Base-by-base conservation (phyloP, 2,797 vertebrate species). In the Heteromormyrus szaboi region DNA sequence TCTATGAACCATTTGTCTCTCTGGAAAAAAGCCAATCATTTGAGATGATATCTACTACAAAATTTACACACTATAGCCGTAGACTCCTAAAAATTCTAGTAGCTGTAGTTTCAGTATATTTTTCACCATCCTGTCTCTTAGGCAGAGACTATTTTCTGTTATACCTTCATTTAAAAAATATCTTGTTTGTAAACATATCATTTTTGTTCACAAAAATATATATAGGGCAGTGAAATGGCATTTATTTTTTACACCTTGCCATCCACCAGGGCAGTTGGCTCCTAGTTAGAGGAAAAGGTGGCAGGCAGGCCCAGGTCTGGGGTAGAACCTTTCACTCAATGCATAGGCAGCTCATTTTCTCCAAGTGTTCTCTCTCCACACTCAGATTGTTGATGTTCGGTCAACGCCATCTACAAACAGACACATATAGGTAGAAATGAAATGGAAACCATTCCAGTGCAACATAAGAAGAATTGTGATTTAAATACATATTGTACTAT, bases 311-410 rank as follows among this genome's bases (percentile, higher is more conserved):
- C 62, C 62, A 65, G 93, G 94, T 92, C 91, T 92, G 90, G 22
- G 89, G 92, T 90, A 76, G 93, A 93, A 92, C 93, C 88, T 91
- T 88, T 89, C 85, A 12, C 91, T 90, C 91, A 91, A 91, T 90
- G 95, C 94, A 93, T 89, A 94, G 95, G 95, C 96, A 94, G 95
- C 93, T 93, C 90, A 90, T 92, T 94, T 94, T 93, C 92, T 89
- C 87, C 91, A 91, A 93, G 92, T 95, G 93, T 94, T 92, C 93
- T 90, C 92, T 93, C 93, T 96, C 94, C 95, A 96, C 89, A 0
- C 87, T 96, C 96, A 97, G 95, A 99, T 99, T 0, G 98, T 99
- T 88, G 98, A 99, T 89, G 98, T 99, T 93, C 98, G 97, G 94
- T 99, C 98, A 0, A 98, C 97, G 48, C 98, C 98, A 88, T 99